Conservation (phyloP, 2,113 vertebrate species). For the Gallinago media region DNA sequence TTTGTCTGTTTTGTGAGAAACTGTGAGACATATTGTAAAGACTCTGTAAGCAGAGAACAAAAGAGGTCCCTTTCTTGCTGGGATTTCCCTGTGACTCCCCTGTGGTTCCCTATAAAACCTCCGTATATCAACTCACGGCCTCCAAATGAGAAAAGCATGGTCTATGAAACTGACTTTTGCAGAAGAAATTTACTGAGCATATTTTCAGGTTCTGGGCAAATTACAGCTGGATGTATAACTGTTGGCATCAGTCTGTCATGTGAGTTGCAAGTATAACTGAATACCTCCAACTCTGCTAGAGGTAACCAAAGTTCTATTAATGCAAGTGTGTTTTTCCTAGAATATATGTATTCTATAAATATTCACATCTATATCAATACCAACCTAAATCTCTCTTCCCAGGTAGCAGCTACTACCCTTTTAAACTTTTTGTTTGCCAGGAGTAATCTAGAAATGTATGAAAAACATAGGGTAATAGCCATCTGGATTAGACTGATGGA, state of each 20-base stretch:
- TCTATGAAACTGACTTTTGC: neutral
- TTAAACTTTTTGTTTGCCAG: neutral
- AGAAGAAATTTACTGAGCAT: neutral
- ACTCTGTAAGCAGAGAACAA: neutral
- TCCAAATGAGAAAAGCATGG: neutral
- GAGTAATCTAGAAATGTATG: neutral
- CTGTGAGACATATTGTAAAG: neutral
- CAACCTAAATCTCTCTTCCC: neutral
- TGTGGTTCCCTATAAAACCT: neutral
- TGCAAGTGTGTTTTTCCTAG: neutral
- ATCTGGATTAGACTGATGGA: neutral
- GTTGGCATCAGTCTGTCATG: neutral
- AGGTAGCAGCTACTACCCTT: neutral
- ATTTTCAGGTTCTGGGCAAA: neutral
- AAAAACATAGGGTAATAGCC: neutral
- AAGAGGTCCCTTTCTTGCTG: neutral
- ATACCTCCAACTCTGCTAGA: neutral
- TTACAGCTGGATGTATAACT: neutral
- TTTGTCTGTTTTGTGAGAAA: neutral
- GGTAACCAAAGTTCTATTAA: neutral
- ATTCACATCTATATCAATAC: neutral
- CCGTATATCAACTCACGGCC: neutral
- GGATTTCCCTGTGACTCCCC: neutral
- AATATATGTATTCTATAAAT: neutral
- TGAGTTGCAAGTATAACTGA: neutral